phyloP scores from a whole-genome alignment of 2,888 invertebrate genomes.

The Dusona sp. region DNA sequence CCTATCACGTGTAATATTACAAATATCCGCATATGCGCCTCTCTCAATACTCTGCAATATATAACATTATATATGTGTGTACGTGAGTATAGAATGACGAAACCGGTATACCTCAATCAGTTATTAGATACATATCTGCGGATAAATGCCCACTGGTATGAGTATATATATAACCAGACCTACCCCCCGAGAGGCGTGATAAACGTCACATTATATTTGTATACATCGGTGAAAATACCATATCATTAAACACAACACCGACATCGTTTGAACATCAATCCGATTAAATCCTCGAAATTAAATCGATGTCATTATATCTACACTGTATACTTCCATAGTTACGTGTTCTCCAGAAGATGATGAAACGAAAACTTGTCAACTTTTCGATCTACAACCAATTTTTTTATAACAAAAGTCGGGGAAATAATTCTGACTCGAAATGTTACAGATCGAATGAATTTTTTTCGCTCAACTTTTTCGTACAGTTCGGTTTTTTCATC shows the following conservation, averaged over 20 bases:
- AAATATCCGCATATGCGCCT: constrained; percentile 52
- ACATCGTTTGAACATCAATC: constrained; percentile 44
- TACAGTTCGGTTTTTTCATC: neutral
- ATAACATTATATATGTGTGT: constrained; percentile 14
- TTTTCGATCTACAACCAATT: too few relatives aligned
- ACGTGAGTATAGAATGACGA: neutral
- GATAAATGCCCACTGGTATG: constrained; percentile 59
- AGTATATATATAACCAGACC: constrained; percentile 40
- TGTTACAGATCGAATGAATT: too few relatives aligned
- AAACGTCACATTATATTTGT: constrained; percentile 28
- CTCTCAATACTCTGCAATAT: constrained; percentile 39
- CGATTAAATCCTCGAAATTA: constrained; percentile 32
- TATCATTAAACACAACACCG: constrained; percentile 20
- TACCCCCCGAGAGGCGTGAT: constrained; percentile 56
- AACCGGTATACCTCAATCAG: constrained; percentile 65
- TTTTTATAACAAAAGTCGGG: neutral
- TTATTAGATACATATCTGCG: constrained; percentile 68
- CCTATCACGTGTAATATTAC: constrained; percentile 63
- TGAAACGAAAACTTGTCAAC: neutral
- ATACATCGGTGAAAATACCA: constrained; percentile 41
- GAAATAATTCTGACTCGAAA: neutral
- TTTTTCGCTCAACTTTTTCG: neutral
- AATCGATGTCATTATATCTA: constrained; percentile 3
- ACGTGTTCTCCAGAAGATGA: neutral
- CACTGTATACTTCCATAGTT: neutral